phyloP scores from a whole-genome alignment of 2,888 invertebrate genomes.

The Drosophila cognata region DNA sequence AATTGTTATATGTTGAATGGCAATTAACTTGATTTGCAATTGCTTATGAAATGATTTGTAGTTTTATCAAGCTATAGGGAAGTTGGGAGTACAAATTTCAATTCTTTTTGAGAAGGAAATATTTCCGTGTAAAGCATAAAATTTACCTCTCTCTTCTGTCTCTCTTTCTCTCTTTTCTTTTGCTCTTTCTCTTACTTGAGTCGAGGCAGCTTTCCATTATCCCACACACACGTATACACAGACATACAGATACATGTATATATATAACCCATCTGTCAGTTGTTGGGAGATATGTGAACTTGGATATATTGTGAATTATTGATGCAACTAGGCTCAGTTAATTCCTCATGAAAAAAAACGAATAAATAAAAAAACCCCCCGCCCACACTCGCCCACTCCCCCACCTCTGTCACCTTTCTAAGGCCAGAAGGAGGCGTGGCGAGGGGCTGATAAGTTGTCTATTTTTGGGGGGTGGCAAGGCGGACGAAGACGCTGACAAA shows the following conservation, averaged over 20 bases:
- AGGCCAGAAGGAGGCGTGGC: neutral
- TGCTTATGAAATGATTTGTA: neutral
- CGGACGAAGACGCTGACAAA: slow-evolving; percentile 5
- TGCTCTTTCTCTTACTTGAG: too few species aligned
- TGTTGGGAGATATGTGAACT: slow-evolving; percentile 11
- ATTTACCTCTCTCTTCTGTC: too few species aligned
- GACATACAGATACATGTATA: neutral
- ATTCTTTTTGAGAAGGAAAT: neutral
- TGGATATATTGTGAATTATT: slow-evolving; percentile 36
- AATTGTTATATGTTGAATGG: neutral
- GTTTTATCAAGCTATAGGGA: neutral
- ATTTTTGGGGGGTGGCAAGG: slow-evolving; percentile 50
- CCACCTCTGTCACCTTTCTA: slow-evolving; percentile 29
- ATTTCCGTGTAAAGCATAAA: neutral
- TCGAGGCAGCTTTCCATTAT: neutral
- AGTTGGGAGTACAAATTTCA: neutral
- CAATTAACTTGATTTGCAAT: neutral
- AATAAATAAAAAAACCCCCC: slow-evolving; percentile 55
- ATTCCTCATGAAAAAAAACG: slow-evolving; percentile 40
- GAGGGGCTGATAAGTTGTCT: slow-evolving; percentile 35
- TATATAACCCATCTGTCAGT: neutral
- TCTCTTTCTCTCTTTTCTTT: too few species aligned
- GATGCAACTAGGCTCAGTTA: slow-evolving; percentile 50
- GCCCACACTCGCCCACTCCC: neutral
- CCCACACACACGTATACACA: neutral